A percentile compares a stretch with the other conserved stretches of the same genome.
Evolutionary conservation across 2,113 vertebrate species (phyloP).

Genomic region (Thinocorus orbignyianus): DNA sequence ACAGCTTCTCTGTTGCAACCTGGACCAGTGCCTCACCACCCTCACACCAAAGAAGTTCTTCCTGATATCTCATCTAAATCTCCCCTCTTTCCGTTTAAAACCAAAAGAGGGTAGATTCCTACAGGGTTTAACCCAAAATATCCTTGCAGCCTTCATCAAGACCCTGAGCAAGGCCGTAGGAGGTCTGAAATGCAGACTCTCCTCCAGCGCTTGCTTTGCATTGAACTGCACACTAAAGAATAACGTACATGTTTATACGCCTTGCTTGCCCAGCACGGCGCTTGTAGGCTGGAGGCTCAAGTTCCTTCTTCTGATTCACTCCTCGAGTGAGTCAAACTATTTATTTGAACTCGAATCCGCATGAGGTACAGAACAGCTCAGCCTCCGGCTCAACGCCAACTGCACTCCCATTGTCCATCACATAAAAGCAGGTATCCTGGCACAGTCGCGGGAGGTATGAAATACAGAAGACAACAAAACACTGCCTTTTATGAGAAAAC

Average conservation of each 20-base stretch:
- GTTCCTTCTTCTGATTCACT: conserved; percentile 49
- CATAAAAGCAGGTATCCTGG: conserved; percentile 40
- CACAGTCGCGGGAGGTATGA: neutral
- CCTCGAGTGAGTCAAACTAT: conserved; percentile 26
- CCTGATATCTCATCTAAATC: too few relatives aligned
- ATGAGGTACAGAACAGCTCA: conserved; percentile 1
- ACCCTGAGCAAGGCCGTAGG: neutral
- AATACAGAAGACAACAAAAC: conserved; percentile 27
- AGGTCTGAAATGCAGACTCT: neutral
- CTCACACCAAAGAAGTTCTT: too few relatives aligned
- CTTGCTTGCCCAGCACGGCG: conserved; percentile 6
- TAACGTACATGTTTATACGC: neutral
- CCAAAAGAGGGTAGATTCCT: neutral
- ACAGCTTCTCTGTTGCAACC: too few relatives aligned
- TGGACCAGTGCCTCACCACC: too few relatives aligned
- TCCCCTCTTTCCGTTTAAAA: too few relatives aligned
- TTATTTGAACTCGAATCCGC: conserved; percentile 33
- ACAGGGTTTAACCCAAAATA: neutral
- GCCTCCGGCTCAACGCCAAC: neutral
- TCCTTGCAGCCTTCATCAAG: neutral
- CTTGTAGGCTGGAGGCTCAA: conserved; percentile 25
- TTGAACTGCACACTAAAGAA: neutral
- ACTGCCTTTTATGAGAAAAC: conserved; percentile 21
- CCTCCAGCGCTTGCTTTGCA: neutral
- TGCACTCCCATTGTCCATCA: conserved; percentile 38